Conservation (phyloP, 2,888 invertebrate genomes). For the Amblyjoppa fuscipennis region DNA sequence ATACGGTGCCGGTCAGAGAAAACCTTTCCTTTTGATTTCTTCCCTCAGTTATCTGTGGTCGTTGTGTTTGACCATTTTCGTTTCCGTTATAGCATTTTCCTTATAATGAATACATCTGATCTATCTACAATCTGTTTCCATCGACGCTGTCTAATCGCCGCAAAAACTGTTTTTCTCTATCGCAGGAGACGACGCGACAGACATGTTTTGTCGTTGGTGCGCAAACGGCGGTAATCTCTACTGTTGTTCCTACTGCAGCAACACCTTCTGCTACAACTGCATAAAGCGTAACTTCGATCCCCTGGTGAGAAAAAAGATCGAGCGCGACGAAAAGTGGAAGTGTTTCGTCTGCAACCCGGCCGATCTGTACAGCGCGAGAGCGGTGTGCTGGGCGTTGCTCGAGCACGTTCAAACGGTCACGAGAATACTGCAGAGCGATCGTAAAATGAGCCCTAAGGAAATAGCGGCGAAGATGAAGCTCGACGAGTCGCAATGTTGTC, state of each 20-base stretch:
- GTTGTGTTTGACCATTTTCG: no score
- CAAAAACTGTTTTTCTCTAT: constrained; percentile 26
- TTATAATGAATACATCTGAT: background rate
- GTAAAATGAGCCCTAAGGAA: constrained; percentile 74
- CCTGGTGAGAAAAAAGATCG: constrained; percentile 89
- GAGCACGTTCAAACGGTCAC: constrained; percentile 86
- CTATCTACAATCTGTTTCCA: background rate
- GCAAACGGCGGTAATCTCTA: constrained; percentile 93
- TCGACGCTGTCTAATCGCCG: background rate
- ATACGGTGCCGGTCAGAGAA: no score
- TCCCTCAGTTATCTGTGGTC: no score
- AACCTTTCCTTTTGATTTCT: no score
- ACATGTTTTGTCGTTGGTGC: constrained; percentile 94
- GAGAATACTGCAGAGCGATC: constrained; percentile 78
- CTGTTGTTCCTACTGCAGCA: constrained; percentile 90
- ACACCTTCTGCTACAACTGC: constrained; percentile 88
- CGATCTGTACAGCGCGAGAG: constrained; percentile 89
- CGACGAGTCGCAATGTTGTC: constrained; percentile 82
- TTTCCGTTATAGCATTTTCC: no score
- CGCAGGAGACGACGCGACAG: constrained; percentile 91
- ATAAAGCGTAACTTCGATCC: constrained; percentile 90
- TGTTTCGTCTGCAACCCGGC: constrained; percentile 91
- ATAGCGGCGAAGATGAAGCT: constrained; percentile 80
- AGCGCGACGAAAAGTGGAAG: constrained; percentile 92
- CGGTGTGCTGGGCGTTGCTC: constrained; percentile 90